Percentiles rank a stretch among this genome's conserved stretches.
Evolutionary conservation across 2,113 vertebrate species (phyloP).

Genomic region (Fulica atra): DNA sequence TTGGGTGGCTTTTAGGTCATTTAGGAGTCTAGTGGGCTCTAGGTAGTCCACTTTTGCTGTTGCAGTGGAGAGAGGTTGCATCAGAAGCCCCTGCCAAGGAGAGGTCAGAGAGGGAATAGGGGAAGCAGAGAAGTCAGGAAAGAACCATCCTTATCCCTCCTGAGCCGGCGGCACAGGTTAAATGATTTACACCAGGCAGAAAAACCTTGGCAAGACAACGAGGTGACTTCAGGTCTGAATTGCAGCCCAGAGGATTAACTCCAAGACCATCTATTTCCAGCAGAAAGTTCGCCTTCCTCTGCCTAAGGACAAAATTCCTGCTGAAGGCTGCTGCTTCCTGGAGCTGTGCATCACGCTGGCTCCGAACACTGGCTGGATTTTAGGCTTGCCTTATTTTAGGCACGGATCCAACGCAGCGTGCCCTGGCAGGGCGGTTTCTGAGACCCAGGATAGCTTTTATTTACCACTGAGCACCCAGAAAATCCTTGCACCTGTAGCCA

Average conservation of each 20-base stretch:
- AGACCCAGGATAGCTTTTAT: conserved; percentile 7
- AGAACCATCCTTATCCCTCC: not conserved
- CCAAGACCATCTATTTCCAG: conserved; percentile 42
- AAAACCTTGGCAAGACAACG: not conserved
- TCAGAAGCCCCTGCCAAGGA: not conserved
- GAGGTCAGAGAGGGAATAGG: not conserved
- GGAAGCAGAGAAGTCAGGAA: not conserved
- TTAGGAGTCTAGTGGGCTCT: not conserved
- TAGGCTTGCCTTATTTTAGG: not conserved
- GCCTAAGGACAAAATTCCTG: conserved; percentile 51
- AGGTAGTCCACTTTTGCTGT: not conserved
- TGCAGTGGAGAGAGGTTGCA: fast-evolving
- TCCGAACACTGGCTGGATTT: not conserved
- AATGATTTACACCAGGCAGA: not conserved
- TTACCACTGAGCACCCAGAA: conserved; percentile 26
- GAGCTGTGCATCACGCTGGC: not conserved
- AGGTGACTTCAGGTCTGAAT: conserved; percentile 38
- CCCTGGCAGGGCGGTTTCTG: not conserved
- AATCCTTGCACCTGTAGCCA: conserved; percentile 57
- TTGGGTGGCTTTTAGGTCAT: not conserved
- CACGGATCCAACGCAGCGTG: not conserved
- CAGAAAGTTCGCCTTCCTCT: not conserved
- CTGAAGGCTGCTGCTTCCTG: conserved; percentile 35
- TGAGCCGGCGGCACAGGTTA: not conserved
- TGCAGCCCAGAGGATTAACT: conserved; percentile 24